Conservation (phyloP, 2,113 vertebrate genomes). For the Rhynchomys soricoides region DNA sequence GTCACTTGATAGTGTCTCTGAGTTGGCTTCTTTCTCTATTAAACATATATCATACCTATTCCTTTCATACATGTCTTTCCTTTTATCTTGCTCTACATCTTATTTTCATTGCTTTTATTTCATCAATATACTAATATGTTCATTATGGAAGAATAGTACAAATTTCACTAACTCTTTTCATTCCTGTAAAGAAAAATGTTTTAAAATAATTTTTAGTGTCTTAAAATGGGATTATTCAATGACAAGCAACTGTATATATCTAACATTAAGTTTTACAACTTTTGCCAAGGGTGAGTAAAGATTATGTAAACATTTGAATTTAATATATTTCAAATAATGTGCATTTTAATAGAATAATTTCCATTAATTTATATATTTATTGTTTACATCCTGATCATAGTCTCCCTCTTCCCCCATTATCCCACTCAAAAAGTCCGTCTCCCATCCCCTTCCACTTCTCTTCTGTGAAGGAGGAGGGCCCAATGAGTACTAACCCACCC, state of each 20-base stretch:
- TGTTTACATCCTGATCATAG: no score
- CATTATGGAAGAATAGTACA: not conserved
- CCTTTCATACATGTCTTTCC: not conserved
- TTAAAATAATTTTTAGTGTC: not conserved
- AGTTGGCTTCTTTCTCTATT: not conserved
- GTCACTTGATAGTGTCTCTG: not conserved
- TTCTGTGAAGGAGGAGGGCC: no score
- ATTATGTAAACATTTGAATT: not conserved
- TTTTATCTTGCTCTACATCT: no score
- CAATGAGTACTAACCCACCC: no score
- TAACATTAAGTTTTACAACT: not conserved
- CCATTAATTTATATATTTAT: no score
- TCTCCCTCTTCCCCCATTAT: no score
- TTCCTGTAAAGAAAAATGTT: not conserved
- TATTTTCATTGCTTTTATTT: not conserved
- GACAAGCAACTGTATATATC: not conserved
- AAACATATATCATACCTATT: not conserved
- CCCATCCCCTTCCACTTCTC: no score
- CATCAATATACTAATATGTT: no score
- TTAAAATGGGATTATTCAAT: not conserved
- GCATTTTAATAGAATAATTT: not conserved
- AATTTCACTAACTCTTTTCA: not conserved
- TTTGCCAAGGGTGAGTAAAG: not conserved
- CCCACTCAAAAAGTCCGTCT: no score
- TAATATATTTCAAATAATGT: not conserved